Conservation (phyloP, 2,113 vertebrate genomes). For the Sylvietta virens region DNA sequence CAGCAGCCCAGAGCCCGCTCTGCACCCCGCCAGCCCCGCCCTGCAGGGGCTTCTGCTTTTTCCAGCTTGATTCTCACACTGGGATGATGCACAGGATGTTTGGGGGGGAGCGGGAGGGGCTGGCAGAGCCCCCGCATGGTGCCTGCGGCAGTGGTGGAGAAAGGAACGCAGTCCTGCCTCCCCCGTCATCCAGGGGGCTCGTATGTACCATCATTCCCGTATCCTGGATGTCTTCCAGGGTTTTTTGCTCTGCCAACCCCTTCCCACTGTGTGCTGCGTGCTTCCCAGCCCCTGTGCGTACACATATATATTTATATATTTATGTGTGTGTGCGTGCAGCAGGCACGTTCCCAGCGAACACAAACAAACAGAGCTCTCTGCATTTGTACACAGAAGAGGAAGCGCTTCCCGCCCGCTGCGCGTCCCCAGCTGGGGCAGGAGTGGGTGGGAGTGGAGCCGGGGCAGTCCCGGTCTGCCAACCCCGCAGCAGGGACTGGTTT, state of each 20-base stretch:
- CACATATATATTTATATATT: too few species aligned
- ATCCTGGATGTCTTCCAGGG: not conserved
- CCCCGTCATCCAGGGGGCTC: not conserved
- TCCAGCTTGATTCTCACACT: accelerated
- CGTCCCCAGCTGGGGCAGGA: not conserved
- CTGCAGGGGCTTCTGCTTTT: not conserved
- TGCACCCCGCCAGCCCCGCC: not conserved
- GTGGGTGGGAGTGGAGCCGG: not conserved
- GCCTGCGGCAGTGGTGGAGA: not conserved
- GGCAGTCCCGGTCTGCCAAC: not conserved
- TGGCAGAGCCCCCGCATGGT: not conserved
- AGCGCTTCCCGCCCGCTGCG: accelerated
- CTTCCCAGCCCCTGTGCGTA: not conserved
- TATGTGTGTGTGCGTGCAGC: not conserved
- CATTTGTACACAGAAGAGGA: not conserved
- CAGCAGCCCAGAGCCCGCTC: not conserved
- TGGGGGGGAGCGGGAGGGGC: not conserved
- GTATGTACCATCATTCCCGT: not conserved
- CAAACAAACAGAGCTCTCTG: not conserved
- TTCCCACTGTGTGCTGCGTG: not conserved
- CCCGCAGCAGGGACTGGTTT: accelerated
- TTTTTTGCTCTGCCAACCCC: not conserved
- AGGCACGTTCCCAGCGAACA: not conserved
- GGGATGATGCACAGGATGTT: not conserved
- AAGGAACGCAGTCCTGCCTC: not conserved